These are phyloP conservation scores for Lepidonotus clava DNA, from an alignment of 2,888 invertebrate genomes.

Conservation along the genomic window DNA sequence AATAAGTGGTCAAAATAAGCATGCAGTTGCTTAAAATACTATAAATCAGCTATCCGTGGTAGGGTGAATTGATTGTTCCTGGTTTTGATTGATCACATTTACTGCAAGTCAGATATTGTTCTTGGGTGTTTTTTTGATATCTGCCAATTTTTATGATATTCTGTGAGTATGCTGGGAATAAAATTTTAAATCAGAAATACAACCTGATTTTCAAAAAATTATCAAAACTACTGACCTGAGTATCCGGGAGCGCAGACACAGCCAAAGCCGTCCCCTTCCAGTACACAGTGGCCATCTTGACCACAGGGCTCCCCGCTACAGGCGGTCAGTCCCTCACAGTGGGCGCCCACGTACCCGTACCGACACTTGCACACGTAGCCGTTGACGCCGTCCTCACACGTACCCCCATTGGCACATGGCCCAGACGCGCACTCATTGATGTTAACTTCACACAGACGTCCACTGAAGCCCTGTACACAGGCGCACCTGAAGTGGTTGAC, in stretches of 20 bases:
- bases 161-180: too few relatives aligned
- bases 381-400: conserved; percentile 1
- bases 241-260: conserved; percentile 64
- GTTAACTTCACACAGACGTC: conserved; percentile 50
- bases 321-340: conserved; percentile 50
- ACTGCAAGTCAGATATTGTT: too few relatives aligned
- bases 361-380: conserved; percentile 27
- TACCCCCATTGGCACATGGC: background rate
- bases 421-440: conserved; percentile 59
- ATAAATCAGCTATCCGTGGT: too few relatives aligned
- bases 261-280: conserved; percentile 56
- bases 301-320: background rate
- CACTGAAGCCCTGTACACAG: conserved; percentile 63
- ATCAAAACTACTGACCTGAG: conserved; percentile 60
- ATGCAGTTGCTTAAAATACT: too few relatives aligned
- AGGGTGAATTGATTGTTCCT: too few relatives aligned
- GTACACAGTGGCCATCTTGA: conserved; percentile 2
- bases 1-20: too few relatives aligned
- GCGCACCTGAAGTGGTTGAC: conserved; percentile 59
- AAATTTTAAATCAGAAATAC: too few relatives aligned
- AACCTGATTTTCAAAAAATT: too few relatives aligned
- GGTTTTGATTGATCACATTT: too few relatives aligned
- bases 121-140: too few relatives aligned
- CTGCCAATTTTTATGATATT: too few relatives aligned
- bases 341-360: conserved; percentile 85